A percentile compares a stretch with the other conserved stretches of the same genome.
Evolutionary conservation across 2,113 vertebrate species (phyloP).

Genomic region (Pagrus major): DNA sequence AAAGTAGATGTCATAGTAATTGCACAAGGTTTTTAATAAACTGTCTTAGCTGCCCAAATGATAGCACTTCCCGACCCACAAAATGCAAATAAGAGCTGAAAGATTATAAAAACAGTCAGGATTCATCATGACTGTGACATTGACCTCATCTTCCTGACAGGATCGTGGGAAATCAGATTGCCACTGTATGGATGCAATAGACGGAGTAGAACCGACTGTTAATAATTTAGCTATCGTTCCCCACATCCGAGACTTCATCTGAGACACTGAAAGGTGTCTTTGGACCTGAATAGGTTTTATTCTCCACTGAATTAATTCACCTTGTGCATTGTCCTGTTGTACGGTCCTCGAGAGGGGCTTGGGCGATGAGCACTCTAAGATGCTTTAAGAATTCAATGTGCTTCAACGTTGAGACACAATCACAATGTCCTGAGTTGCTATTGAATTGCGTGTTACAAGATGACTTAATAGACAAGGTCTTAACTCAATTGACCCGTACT

Average conservation of each 20-base stretch:
- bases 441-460: constrained; percentile 43
- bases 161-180: constrained; percentile 28
- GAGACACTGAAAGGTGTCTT: constrained; percentile 49
- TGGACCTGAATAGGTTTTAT: constrained; percentile 64
- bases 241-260: constrained; percentile 52
- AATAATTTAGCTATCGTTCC: constrained; percentile 65
- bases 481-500: constrained; percentile 23
- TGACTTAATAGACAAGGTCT: constrained; percentile 51
- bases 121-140: constrained; percentile 23
- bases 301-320: constrained; percentile 68
- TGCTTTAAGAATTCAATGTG: constrained; percentile 43
- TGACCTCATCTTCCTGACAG: constrained; percentile 40
- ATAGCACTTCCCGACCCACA: background rate
- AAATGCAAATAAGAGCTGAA: constrained; percentile 20
- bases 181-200: background rate
- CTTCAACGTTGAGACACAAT: constrained; percentile 20
- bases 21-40: background rate
- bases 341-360: constrained; percentile 13
- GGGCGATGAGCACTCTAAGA: constrained; percentile 30
- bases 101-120: background rate
- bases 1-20: background rate
- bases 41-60: background rate
- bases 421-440: constrained; percentile 22
- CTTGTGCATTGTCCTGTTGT: constrained; percentile 58
- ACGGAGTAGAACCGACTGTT: constrained; percentile 24